Base-by-base conservation (phyloP, 2,888 invertebrate species). In the Lasioglossum figueresi region DNA sequence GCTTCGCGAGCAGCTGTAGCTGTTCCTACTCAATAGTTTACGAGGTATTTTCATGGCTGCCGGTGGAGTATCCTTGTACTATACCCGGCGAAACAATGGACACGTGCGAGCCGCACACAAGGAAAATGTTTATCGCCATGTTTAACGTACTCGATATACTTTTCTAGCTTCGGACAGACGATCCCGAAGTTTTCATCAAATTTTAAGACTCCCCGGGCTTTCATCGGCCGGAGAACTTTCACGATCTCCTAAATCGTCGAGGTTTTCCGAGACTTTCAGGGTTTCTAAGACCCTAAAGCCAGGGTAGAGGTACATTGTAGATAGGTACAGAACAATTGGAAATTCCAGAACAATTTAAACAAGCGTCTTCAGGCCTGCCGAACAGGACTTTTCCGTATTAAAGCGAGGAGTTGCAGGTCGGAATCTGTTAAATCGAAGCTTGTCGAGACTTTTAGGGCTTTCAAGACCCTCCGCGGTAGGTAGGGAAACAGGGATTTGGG, bases 21-120 rank as follows among this genome's bases (percentile, higher is more conserved):
- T 34, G 34, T 66, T 66, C 66, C 27, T 31, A 31, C 63, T 63
- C 34, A 31, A 66, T 66, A 31, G 34, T 66, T 66, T 66, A 63
- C 63, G 63, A 63, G 63, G 63, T 63, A 63, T 63, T 63, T 63
- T 63, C 63, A 63, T 63, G 63, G 63, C 63, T 63, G 63, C 16
- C 27, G 16, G 31, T 63, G 63, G 16, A 63, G 63, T 63, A 63
- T 63, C 63, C 63, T 63, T 63, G 63, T 31, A 6, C 63, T 63
- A 63, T 63, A 31, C 63, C 31, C 63, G 63, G 27, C 63, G 63
- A 63, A 63, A 63, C 63, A 63, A 31, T 63, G 63, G 63, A 16
- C 63, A 63, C 63, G 31, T 16, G 63, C 6, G 63, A 63, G 31
- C 63, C 2, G 16, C 63, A 31, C 31, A 52, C 52, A 52, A 23